Percentiles rank a stretch among this genome's conserved stretches.
These are phyloP conservation scores for Cheilosia vernalis DNA, from an alignment of 2,888 invertebrate species.

Conservation along the genomic window DNA sequence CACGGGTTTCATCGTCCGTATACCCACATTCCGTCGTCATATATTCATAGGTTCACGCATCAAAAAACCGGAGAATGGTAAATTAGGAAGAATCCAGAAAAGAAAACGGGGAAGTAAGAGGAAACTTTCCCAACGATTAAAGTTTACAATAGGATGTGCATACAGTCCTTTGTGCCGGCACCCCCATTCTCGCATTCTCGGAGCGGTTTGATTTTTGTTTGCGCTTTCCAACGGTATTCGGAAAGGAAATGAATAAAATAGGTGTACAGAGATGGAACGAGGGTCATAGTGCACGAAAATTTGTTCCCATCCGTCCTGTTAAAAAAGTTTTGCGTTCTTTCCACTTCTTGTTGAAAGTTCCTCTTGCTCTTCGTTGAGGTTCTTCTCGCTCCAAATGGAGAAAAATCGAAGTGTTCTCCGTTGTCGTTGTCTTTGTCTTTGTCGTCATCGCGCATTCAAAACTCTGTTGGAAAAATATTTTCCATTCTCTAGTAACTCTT, in stretches of 20 bases:
- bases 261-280: conserved; percentile 30
- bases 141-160: conserved; percentile 66
- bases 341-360: conserved; percentile 56
- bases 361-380: conserved; percentile 15
- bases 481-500: conserved; percentile 36
- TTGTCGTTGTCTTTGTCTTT: conserved; percentile 19
- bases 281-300: conserved; percentile 61
- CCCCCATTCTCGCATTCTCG: neutral
- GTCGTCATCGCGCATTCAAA: conserved; percentile 60
- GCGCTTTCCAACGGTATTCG: conserved; percentile 29
- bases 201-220: conserved; percentile 12
- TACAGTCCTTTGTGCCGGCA: conserved; percentile 13
- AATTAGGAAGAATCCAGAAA: conserved; percentile 6
- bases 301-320: conserved; percentile 60
- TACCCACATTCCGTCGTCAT: conserved; percentile 4
- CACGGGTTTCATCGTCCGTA: conserved; percentile 14
- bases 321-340: conserved; percentile 62
- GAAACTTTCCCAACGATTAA: conserved; percentile 63
- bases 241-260: conserved; percentile 55
- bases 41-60: conserved; percentile 64
- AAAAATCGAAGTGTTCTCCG: conserved; percentile 43
- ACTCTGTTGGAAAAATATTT: conserved; percentile 35
- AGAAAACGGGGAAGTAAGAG: conserved; percentile 50
- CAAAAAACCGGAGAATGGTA: conserved; percentile 34
- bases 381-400: conserved; percentile 27